Conservation (phyloP, 2,113 vertebrate species). For the Lampris megalopsis region DNA sequence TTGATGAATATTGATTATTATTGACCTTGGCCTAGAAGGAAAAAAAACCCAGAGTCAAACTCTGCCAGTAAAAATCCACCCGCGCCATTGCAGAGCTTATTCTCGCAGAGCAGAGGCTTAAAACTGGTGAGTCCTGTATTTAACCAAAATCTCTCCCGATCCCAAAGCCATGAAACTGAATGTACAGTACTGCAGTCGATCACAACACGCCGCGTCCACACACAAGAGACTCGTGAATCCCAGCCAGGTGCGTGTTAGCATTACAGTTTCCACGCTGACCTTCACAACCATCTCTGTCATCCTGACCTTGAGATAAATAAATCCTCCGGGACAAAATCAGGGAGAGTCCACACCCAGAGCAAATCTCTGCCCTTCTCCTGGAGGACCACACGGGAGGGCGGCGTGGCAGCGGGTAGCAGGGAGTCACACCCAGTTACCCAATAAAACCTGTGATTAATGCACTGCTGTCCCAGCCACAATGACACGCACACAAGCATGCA, state of each 20-base stretch:
- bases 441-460: constrained; percentile 80
- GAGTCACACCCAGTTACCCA: constrained; percentile 68
- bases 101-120: neutral
- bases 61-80: constrained; percentile 17
- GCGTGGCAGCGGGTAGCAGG: constrained; percentile 40
- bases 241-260: neutral
- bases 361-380: constrained; percentile 53
- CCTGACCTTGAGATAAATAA: constrained; percentile 56
- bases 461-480: constrained; percentile 60
- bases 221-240: constrained; percentile 5
- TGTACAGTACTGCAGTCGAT: constrained; percentile 31
- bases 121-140: neutral
- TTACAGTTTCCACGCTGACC: constrained; percentile 37
- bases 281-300: neutral
- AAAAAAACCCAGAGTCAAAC: constrained; percentile 34
- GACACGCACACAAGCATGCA: constrained; percentile 58
- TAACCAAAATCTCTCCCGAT: neutral
- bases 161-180: constrained; percentile 1
- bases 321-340: constrained; percentile 41
- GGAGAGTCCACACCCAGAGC: constrained; percentile 51
- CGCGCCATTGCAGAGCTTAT: neutral
- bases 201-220: constrained; percentile 19
- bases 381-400: constrained; percentile 61
- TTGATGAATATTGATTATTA: constrained; percentile 65
- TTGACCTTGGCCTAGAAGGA: constrained; percentile 60